Percentiles rank a stretch among this genome's conserved stretches.
Evolutionary conservation across 2,797 vertebrate species (phyloP).

Genomic region (Muraenolepis orangiensis): DNA sequence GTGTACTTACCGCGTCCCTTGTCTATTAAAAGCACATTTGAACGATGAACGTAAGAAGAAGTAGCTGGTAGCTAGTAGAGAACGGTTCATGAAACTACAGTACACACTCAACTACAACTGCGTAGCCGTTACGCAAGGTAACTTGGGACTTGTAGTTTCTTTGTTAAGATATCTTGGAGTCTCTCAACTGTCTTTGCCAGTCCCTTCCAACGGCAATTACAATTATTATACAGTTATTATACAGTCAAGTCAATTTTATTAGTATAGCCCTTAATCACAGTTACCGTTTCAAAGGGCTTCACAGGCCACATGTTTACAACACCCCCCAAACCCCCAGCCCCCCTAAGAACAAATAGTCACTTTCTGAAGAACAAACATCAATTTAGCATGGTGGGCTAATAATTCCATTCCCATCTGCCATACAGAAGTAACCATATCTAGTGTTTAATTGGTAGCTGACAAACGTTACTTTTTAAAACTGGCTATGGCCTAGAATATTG

Average conservation of each 20-base stretch:
- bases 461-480: conserved; percentile 24
- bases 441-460: not conserved
- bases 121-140: conserved; percentile 12
- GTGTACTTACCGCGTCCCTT: conserved; percentile 23
- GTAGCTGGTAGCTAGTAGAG: not conserved
- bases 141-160: conserved; percentile 48
- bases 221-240: no score
- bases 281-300: no score
- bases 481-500: not conserved
- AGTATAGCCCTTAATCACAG: no score
- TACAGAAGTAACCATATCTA: conserved; percentile 23
- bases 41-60: not conserved
- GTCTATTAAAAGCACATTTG: not conserved
- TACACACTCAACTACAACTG: no score
- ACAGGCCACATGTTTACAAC: no score
- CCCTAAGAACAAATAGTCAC: no score
- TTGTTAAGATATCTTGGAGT: not conserved
- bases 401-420: conserved; percentile 12
- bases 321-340: no score
- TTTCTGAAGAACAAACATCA: not conserved
- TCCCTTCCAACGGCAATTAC: not conserved
- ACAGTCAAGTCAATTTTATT: no score
- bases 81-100: not conserved
- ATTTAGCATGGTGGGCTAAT: not conserved
- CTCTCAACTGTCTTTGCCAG: not conserved